phyloP scores from a whole-genome alignment of 2,113 vertebrate species.

The Notothenia coriiceps region DNA sequence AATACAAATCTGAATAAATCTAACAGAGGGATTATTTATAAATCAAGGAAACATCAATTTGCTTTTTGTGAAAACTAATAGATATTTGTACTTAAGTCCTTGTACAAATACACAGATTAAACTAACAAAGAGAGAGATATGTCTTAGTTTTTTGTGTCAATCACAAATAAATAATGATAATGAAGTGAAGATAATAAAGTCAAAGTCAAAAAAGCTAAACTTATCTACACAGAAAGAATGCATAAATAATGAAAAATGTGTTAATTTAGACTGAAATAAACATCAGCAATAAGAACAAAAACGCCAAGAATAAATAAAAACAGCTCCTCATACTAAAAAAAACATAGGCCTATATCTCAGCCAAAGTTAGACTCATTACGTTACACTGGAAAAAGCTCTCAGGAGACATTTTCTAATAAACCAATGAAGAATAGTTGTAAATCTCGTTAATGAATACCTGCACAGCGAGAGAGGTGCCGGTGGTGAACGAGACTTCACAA shows the following conservation, averaged over 20 bases:
- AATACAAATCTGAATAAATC: not conserved
- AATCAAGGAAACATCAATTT: constrained; percentile 13
- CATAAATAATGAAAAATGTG: no score
- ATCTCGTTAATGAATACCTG: constrained; percentile 72
- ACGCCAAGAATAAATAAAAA: not conserved
- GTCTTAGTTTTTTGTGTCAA: not conserved
- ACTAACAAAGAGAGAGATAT: not conserved
- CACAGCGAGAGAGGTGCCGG: constrained; percentile 52
- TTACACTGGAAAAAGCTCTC: constrained; percentile 20
- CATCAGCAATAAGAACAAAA: not conserved
- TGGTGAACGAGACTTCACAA: not conserved
- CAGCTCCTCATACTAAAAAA: constrained; percentile 8
- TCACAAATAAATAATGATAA: not conserved
- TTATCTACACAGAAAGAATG: no score
- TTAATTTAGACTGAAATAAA: not conserved
- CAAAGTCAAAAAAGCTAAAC: no score
- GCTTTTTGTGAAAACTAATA: constrained; percentile 16
- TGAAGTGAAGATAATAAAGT: not conserved
- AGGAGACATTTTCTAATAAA: constrained; percentile 47
- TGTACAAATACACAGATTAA: no score
- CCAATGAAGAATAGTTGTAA: constrained; percentile 29
- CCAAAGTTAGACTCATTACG: constrained; percentile 28
- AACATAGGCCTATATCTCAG: not conserved
- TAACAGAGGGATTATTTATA: constrained; percentile 8
- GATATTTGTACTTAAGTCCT: not conserved